These are phyloP conservation scores for Rutpela maculata DNA, from an alignment of 2,888 invertebrate species.

Conservation along the genomic window DNA sequence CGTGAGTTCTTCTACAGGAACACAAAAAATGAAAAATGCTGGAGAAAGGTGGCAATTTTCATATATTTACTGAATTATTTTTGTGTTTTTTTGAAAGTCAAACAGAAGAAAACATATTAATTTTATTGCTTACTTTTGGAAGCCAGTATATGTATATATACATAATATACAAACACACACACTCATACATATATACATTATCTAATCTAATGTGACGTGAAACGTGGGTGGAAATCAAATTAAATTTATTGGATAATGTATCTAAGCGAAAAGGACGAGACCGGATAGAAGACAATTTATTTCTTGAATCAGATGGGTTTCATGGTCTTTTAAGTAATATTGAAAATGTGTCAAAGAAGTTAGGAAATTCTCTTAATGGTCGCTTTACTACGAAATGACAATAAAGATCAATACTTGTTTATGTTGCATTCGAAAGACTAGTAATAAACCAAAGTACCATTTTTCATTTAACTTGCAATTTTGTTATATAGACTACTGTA, in stretches of 20 bases:
- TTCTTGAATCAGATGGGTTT: conserved; percentile 21
- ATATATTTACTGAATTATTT: no score
- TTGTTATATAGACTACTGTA: conserved; percentile 8
- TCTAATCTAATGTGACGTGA: neutral
- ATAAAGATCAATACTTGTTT: conserved; percentile 46
- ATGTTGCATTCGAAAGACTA: conserved; percentile 36
- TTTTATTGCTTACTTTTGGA: no score
- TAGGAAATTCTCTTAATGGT: conserved; percentile 40
- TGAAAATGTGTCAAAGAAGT: conserved; percentile 22
- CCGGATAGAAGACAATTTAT: conserved; percentile 24
- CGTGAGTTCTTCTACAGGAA: no score
- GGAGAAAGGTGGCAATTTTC: no score
- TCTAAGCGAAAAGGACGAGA: conserved; percentile 8
- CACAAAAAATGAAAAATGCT: no score
- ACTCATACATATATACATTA: no score
- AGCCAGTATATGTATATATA: no score
- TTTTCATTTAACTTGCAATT: conserved; percentile 43
- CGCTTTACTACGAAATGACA: conserved; percentile 38
- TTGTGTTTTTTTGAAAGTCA: no score
- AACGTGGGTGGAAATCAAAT: conserved; percentile 24
- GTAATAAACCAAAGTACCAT: conserved; percentile 43
- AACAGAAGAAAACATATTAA: no score
- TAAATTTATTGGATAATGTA: conserved; percentile 15
- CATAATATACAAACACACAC: no score
- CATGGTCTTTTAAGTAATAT: conserved; percentile 28